Base-by-base conservation (phyloP, 2,113 vertebrate species). In the Aspidoscelis tigris region DNA sequence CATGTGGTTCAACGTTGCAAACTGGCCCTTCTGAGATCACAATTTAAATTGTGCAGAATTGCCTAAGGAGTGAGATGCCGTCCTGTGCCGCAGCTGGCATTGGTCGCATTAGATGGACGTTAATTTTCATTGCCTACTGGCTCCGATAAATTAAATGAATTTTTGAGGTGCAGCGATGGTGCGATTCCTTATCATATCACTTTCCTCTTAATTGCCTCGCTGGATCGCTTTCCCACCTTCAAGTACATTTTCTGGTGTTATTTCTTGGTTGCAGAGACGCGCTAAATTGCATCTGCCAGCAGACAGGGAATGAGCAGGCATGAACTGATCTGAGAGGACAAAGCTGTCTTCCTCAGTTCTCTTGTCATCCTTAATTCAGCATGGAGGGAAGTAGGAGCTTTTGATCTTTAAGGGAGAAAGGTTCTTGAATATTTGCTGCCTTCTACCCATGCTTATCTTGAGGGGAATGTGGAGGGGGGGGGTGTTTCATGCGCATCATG, bases 91-190 rank as follows among this genome's bases (percentile, higher is more conserved):
- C 39, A 53, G 53, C 8, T 7, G 21, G 14, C 6, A 21, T 20
- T 2, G 64, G 39, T 68, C 55, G 47, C 22, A 5, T 16, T 41
- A 76, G 21, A 18, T 10, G 47, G 20, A 33, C 41, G 5, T 26
- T 58, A 41, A 11, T 41, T 11, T 21, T 18, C 5, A 9, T 69
- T 47, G 70, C 65, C 39, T 58, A 61, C 68, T 53, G 61, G 24
- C 1, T 3, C 0, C 16, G 66, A 58, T 20, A 21, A 44, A 66
- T 18, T 10, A 44, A 55, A 12, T 24, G 39, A 26, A 22, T 33
- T 39, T 0, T 0, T 65, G 14, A 65, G n/a, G 0, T 0, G 24
- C 21, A 26, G 6, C 68, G 55, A 2, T 11, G 0, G 12, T 0
- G 50, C 33, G 18, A 66, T 78, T 75, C 26, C 69, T 83, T 61